Conservation (phyloP, 2,113 vertebrate species). For the Pimephales promelas region DNA sequence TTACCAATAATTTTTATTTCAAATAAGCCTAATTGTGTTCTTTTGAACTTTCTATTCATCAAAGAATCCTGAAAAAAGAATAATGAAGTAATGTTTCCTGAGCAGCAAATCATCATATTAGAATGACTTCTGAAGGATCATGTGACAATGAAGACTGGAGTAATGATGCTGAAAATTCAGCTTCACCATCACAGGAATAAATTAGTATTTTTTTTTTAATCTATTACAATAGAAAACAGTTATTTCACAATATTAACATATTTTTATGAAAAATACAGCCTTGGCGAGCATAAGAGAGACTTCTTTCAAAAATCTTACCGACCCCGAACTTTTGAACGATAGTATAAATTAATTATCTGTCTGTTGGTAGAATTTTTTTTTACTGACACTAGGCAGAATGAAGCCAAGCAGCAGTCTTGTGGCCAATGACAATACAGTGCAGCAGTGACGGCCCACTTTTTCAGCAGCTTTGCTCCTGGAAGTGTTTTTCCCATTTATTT, state of each 20-base stretch:
- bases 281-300: background rate
- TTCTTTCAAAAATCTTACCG: background rate
- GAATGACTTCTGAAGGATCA: background rate
- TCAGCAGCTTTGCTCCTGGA: background rate
- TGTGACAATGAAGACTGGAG: background rate
- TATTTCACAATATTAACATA: background rate
- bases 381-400: background rate
- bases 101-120: background rate
- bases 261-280: background rate
- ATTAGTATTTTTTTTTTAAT: background rate
- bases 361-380: background rate
- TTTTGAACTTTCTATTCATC: too few species aligned
- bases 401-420: background rate
- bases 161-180: background rate
- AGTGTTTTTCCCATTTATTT: background rate
- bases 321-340: background rate
- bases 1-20: too few species aligned
- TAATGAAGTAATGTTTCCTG: background rate
- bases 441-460: conserved; percentile 17
- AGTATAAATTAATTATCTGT: background rate
- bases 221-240: background rate
- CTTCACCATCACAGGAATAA: background rate
- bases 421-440: background rate
- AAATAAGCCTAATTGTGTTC: too few species aligned
- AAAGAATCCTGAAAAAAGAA: too few species aligned